phyloP scores from a whole-genome alignment of 2,888 invertebrate genomes.

The Polydrusus cervinus region DNA sequence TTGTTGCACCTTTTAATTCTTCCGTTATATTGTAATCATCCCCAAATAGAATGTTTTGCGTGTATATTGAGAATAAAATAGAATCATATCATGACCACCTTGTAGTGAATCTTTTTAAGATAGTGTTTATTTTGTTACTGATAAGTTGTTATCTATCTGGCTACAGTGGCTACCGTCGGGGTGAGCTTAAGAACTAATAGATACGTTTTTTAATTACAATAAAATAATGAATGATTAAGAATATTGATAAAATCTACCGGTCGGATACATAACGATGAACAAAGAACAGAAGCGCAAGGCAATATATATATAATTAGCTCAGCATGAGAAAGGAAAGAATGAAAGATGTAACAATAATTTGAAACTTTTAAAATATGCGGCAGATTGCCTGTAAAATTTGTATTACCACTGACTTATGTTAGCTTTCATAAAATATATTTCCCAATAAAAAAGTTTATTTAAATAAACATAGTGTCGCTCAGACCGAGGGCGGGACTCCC shows the following conservation, averaged over 20 bases:
- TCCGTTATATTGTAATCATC: too few relatives aligned
- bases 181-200: conserved; percentile 35
- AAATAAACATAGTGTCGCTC: too few relatives aligned
- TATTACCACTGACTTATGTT: background rate
- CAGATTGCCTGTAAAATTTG: background rate
- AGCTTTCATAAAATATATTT: too few relatives aligned
- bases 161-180: conserved; percentile 44
- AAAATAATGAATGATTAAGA: conserved; percentile 34
- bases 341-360: background rate
- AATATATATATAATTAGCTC: background rate
- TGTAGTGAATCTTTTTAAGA: conserved; percentile 25
- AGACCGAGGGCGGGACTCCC: too few relatives aligned
- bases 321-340: background rate
- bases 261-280: conserved; percentile 17
- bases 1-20: too few relatives aligned
- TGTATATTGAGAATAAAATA: too few relatives aligned
- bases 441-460: too few relatives aligned
- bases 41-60: too few relatives aligned
- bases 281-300: background rate
- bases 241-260: conserved; percentile 27
- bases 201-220: conserved; percentile 36
- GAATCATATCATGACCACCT: too few relatives aligned
- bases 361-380: background rate
- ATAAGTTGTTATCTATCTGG: conserved; percentile 44
- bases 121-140: conserved; percentile 46